Conservation (phyloP, 1,140 invertebrate genomes). For the Vanessa tameamea region DNA sequence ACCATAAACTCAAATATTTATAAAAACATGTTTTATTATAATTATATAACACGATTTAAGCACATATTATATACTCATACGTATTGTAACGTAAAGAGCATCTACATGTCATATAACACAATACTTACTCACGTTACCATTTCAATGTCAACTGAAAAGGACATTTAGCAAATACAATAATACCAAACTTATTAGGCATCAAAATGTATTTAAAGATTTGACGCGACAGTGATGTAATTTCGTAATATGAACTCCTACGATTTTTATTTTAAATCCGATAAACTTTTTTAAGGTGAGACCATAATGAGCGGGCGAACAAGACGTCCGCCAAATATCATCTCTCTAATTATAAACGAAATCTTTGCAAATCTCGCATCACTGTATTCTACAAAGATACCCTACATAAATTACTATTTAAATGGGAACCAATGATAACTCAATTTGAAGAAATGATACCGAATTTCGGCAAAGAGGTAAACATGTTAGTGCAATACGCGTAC, state of each 20-base stretch:
- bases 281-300: conserved; percentile 49
- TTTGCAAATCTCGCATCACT: conserved; percentile 45
- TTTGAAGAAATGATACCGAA: conserved; percentile 56
- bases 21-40: no score
- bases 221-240: conserved; percentile 31
- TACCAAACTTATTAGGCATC: not conserved
- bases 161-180: not conserved
- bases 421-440: conserved; percentile 46
- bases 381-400: conserved; percentile 49
- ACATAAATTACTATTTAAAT: conserved; percentile 41
- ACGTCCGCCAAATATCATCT: conserved; percentile 51
- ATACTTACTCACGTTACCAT: not conserved
- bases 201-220: conserved; percentile 14
- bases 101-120: not conserved
- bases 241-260: conserved; percentile 34
- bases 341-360: conserved; percentile 61
- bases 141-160: not conserved
- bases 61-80: not conserved
- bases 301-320: conserved; percentile 40
- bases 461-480: conserved; percentile 68
- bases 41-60: no score
- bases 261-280: conserved; percentile 40
- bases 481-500: conserved; percentile 64
- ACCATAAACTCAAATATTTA: no score
- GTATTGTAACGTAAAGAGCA: not conserved